These are phyloP conservation scores for Cygnus buccinator DNA, from an alignment of 2,113 vertebrate species.

Conservation along the genomic window DNA sequence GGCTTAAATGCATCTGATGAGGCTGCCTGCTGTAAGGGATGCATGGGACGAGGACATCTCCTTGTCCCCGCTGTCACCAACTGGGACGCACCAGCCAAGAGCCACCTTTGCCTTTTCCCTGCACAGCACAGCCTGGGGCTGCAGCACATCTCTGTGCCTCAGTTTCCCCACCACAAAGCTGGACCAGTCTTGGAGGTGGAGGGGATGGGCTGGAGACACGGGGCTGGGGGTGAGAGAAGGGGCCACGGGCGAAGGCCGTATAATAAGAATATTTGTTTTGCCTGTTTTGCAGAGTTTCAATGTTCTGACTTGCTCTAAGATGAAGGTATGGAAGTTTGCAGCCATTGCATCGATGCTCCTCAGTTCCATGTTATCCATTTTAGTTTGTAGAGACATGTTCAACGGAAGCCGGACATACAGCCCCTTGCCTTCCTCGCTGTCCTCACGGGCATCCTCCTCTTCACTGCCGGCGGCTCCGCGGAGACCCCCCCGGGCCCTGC, in stretches of 20 bases:
- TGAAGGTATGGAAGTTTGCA: conserved; percentile 95
- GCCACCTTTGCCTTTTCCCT: not conserved
- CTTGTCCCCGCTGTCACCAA: not conserved
- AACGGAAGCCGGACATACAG: conserved; percentile 46
- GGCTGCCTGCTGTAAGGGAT: rapidly evolving
- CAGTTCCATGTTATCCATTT: conserved; percentile 83
- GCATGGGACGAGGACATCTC: not conserved
- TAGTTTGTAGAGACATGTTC: conserved; percentile 85
- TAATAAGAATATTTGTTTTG: conserved; percentile 55
- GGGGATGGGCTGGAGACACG: rapidly evolving
- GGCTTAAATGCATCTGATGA: not conserved
- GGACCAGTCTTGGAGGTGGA: rapidly evolving
- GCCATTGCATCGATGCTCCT: conserved; percentile 89
- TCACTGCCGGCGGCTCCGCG: not conserved
- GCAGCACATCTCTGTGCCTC: not conserved
- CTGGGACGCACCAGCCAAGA: not conserved
- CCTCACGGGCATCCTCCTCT: conserved; percentile 10
- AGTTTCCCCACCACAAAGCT: not conserved
- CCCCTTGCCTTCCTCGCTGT: conserved; percentile 39
- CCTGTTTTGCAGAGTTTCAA: conserved; percentile 86
- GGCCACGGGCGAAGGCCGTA: rapidly evolving
- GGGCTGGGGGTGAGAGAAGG: not conserved
- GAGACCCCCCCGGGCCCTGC: conserved; percentile 68
- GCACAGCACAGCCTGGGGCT: not conserved
- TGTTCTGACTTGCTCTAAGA: conserved; percentile 91